Evolutionary conservation across 2,797 vertebrate species (phyloP), one percentile per base, ranked within the genome.

Genomic region (Hypotaenidia philippensis): DNA sequence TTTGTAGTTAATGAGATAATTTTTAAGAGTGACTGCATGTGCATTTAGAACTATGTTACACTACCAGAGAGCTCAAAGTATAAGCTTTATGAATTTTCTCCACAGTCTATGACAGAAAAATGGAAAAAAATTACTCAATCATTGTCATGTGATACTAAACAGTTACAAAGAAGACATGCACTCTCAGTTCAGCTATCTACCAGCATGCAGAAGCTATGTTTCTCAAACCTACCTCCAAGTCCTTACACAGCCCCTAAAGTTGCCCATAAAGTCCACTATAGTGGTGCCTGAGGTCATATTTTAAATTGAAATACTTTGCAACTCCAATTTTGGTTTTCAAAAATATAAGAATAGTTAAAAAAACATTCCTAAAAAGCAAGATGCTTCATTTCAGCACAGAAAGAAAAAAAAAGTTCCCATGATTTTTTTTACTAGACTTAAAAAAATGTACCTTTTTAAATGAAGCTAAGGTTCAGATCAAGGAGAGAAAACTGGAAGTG

Each of bases 331-430:
- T 1, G 49, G 8, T 53, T 79, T 86, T 71, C 20, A 25, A 60
- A 76, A 80, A 72, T 23, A 36, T 3, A 68, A 55, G 17, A 72
- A 59, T 2, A 29, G 8, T 56, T 41, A 20, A 47, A 80, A 68
- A 10, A 0, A 0, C 34, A 10, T 57, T 60, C 15, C 2, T 27
- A 27, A 11, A 23, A 2, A 61, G 14, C 11, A 57, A 57, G 80
- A 64, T 14, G 2, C 44, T 90, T 55, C 3, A 20, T 68, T 88
- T 71, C 19, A 68, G 20, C 7, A 38, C 18, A 38, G 41, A 71
- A 81, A 60, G 0, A 25, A 26, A 90, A 68, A 74, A 74, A 49
- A 5, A 5, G 1, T 10, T 61, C 0, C 5, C 8, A 14, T 41
- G 1, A 6, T n/a, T 66, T 90, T 90, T 34, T 85, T 45, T 84